Base-by-base conservation (phyloP, 2,113 vertebrate species). In the Athene cunicularia region DNA sequence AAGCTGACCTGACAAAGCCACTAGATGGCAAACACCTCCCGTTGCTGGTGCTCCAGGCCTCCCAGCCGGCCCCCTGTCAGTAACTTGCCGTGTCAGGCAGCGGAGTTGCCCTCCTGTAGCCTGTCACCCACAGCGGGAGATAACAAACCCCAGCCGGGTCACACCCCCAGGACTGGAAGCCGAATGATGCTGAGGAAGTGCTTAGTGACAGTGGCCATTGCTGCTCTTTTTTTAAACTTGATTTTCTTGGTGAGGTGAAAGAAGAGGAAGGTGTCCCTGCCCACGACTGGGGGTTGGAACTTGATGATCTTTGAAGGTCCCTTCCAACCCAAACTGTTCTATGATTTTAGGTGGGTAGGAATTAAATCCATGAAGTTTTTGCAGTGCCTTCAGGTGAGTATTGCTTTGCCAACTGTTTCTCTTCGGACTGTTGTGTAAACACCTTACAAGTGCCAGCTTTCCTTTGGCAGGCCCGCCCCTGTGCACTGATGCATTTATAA, bases 11-110 rank as follows among this genome's bases (percentile, higher is more conserved):
- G 76, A 8, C 30, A 52, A 27, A 83, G 64, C 90, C 95, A 14
- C 93, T 84, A 91, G 92, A 49, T 91, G 96, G 96, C 95, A 91
- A 91, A 70, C 63, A 19, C 24, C 45, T 73, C 76, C 80, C 9
- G 27, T 12, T 19, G 6, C 17, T 66, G 80, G 4, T 9, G 30
- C 28, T 16, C 19, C 81, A 28, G 81, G 26, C 22, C 47, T 49
- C 79, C 55, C 39, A 33, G 33, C 41, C 9, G 1, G 15, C 2
- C 22, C 18, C 41, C 47, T 6, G 4, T 3, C 28, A 32, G 35
- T 27, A 7, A 32, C 35, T 4, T 11, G 26, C 49, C 32, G 1
- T 12, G 23, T 1, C 45, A n/a, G 60, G 9, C 27, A 9, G 19
- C 3, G 30, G 58, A 20, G 24, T 14, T 27, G 33, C 47, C 32